Base-by-base conservation (phyloP, 1,140 invertebrate species). In the Steinernema feltiae region DNA sequence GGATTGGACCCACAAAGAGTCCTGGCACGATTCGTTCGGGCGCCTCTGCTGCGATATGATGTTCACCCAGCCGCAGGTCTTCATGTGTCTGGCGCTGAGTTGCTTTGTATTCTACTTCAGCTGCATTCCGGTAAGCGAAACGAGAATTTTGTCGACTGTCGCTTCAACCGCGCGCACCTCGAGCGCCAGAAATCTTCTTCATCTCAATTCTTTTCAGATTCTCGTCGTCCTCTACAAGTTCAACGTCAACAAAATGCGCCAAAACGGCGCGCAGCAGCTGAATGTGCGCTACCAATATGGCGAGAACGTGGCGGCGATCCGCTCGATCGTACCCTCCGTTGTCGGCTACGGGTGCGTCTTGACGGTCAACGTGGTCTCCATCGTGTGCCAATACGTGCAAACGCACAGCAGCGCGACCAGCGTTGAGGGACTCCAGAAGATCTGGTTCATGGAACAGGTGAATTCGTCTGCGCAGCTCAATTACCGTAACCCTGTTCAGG, bases 361-460 rank as follows among this genome's bases (percentile, higher is more conserved):
- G 3, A 27, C 24, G 7, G 53, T 63, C 24, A 12, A 63, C 12
- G 15, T 15, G 7, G 24, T 27, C 12, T 15, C 3, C 53, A 27
- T 63, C 53, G 2, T 63, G 2, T 3, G 7, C 24, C 53, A 63
- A 21, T n/a, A 15, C 24, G 15, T 63, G 7, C 7, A 63, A 21
- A 15, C 2, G 53, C 7, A 63, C 53, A 15, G 24, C 15, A 63
- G 53, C 24, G 3, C 15, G 2, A 15, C 53, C 3, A 27, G 2
- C 24, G 12, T n/a, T n/a, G 53, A 63, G 24, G 12, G 24, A 7
- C 24, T 63, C 15, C 15, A 63, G 53, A 63, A 63, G 3, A 27
- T 63, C 12, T 63, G 53, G 53, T 63, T 63, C 53, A 3, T 63
- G 24, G 53, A 63, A 63, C 53, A 63, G 53, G 53, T 63, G 24